Evolutionary conservation across 2,797 vertebrate genomes (phyloP).

Genomic region (Hyperoplus lanceolatus): DNA sequence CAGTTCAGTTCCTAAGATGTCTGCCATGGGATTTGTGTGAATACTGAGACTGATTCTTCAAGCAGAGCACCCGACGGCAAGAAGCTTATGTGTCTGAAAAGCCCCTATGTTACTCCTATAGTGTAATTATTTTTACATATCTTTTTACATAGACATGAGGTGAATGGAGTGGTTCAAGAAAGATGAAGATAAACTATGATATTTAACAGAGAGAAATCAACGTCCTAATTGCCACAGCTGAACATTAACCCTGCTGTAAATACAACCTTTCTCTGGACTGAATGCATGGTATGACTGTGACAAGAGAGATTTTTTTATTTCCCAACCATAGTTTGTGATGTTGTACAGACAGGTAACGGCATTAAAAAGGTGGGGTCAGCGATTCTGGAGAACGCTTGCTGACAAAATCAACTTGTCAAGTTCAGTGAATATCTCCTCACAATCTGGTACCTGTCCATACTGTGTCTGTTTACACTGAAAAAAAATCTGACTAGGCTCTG

Average conservation of each 20-base stretch:
- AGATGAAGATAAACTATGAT: not conserved
- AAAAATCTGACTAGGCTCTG: too few relatives aligned
- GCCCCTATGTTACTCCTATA: conserved; percentile 1
- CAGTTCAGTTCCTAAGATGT: conserved; percentile 7
- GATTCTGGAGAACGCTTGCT: too few relatives aligned
- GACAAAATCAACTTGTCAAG: too few relatives aligned
- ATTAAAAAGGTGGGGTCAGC: too few relatives aligned
- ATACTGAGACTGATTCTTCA: not conserved
- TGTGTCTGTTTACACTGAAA: too few relatives aligned
- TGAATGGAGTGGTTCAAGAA: not conserved
- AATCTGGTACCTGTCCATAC: too few relatives aligned
- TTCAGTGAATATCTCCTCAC: too few relatives aligned
- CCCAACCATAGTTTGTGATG: not conserved
- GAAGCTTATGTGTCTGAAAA: conserved; percentile 16
- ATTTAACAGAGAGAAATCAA: not conserved
- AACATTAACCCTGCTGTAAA: not conserved
- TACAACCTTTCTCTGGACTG: not conserved
- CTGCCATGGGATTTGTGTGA: conserved; percentile 8
- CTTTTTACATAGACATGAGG: not conserved
- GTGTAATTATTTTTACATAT: conserved; percentile 3
- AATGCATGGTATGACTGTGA: not conserved
- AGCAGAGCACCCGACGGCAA: not conserved
- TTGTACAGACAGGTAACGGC: not conserved
- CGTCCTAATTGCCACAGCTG: not conserved
- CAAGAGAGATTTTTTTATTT: not conserved